phyloP scores from a whole-genome alignment of 1,140 invertebrate genomes.

The Centruroides sculpturatus region DNA sequence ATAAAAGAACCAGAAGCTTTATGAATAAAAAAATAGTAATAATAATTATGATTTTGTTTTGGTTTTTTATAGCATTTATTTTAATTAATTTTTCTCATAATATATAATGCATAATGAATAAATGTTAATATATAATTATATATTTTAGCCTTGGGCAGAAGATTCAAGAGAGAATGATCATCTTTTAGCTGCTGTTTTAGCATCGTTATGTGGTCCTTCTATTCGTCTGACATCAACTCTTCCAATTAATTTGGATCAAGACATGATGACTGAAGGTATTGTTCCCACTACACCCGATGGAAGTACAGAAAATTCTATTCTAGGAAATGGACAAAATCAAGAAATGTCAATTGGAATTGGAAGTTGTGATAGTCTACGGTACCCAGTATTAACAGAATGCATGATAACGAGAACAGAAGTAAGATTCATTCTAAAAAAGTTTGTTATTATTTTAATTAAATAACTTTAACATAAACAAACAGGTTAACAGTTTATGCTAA shows the following conservation, averaged over 20 bases:
- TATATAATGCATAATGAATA: too few species aligned
- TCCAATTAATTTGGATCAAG: conserved; percentile 43
- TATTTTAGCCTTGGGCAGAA: conserved; percentile 13
- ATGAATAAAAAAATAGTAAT: too few species aligned
- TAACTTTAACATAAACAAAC: background rate
- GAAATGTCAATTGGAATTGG: conserved; percentile 24
- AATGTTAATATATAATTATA: background rate
- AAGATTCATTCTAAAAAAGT: background rate
- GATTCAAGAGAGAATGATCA: conserved; percentile 37
- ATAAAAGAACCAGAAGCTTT: too few species aligned
- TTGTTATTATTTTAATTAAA: background rate
- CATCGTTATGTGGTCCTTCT: conserved; percentile 59
- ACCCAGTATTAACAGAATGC: conserved; percentile 64
- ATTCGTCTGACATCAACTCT: conserved; percentile 62
- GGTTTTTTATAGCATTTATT: too few species aligned
- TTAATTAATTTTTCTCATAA: too few species aligned
- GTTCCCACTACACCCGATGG: too few species aligned
- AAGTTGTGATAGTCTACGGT: conserved; percentile 48
- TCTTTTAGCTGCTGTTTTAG: conserved; percentile 61
- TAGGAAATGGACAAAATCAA: conserved; percentile 7
- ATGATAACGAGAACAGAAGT: conserved; percentile 59
- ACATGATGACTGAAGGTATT: conserved; percentile 21
- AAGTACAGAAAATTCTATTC: too few species aligned
- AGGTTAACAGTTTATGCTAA: too few species aligned
- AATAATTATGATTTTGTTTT: too few species aligned